A percentile compares a stretch with the other conserved stretches of the same genome.
These are phyloP conservation scores for Blastobasis adustella DNA, from an alignment of 2,888 invertebrate genomes.

Conservation along the genomic window DNA sequence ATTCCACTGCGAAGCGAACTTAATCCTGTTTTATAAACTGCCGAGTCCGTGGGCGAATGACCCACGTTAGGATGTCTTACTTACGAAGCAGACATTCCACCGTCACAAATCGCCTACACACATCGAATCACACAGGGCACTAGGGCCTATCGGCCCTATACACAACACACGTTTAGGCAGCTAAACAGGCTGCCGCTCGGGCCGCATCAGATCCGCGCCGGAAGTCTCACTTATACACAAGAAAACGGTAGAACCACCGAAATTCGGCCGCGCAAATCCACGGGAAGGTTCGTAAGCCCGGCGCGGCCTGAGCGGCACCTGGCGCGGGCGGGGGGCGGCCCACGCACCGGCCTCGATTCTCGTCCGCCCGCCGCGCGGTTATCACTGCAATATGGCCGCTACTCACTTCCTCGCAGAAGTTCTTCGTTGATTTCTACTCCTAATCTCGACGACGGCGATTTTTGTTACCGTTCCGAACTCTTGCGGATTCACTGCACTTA, in stretches of 20 bases:
- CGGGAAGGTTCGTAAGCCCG: constrained; percentile 74
- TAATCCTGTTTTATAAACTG: constrained; percentile 8
- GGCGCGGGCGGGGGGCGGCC: constrained; percentile 74
- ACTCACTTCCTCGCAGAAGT: constrained; percentile 76
- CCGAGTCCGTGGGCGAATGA: constrained; percentile 23
- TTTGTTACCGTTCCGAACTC: constrained; percentile 72
- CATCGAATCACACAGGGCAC: constrained; percentile 65
- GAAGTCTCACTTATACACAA: constrained; percentile 62
- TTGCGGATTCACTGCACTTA: constrained; percentile 74
- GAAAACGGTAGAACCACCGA: constrained; percentile 64
- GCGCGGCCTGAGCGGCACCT: constrained; percentile 77
- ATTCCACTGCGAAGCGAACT: constrained; percentile 16
- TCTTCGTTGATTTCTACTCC: constrained; percentile 75
- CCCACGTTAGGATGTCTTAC: constrained; percentile 49
- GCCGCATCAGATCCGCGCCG: constrained; percentile 62
- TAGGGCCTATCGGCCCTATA: constrained; percentile 61
- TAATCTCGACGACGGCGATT: constrained; percentile 73
- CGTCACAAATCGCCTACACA: constrained; percentile 66
- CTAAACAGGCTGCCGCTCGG: constrained; percentile 35
- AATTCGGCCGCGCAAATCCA: constrained; percentile 75
- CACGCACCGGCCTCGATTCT: constrained; percentile 76
- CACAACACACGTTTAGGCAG: constrained; percentile 56
- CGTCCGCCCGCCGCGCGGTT: constrained; percentile 75
- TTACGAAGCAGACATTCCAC: constrained; percentile 67
- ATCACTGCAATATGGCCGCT: constrained; percentile 76